phyloP scores from a whole-genome alignment of 2,113 vertebrate species.

The Chlamydotis undulata region DNA sequence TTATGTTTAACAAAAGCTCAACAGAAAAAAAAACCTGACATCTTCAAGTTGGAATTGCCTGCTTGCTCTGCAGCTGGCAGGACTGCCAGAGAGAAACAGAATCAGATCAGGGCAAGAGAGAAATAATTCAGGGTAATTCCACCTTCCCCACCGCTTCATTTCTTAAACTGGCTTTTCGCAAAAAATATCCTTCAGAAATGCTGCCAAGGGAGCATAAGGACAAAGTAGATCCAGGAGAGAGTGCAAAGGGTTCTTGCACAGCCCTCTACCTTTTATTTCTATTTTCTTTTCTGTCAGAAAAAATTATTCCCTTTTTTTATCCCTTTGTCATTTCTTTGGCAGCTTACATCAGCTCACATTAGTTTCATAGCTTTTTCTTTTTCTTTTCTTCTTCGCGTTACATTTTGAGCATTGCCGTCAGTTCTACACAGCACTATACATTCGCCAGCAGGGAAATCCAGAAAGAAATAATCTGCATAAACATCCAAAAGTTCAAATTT shows the following conservation, averaged over 20 bases:
- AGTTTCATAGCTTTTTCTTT: neutral
- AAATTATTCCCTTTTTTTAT: neutral
- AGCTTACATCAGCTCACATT: neutral
- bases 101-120: neutral
- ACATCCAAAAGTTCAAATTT: neutral
- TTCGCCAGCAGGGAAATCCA: neutral
- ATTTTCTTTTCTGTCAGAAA: slow-evolving; percentile 22
- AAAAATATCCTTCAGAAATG: neutral
- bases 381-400: neutral
- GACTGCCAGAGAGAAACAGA: neutral
- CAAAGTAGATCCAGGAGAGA: neutral
- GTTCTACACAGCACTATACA: neutral
- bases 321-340: neutral
- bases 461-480: neutral
- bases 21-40: neutral
- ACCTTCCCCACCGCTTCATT: neutral
- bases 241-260: neutral
- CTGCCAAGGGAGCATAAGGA: neutral
- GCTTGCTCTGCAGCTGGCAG: neutral
- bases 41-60: neutral
- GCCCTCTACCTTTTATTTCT: neutral
- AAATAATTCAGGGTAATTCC: neutral
- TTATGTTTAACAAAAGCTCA: neutral
- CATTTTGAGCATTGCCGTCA: neutral
- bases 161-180: slow-evolving; percentile 3